Evolutionary conservation across 2,797 vertebrate genomes (phyloP).

Genomic region (Gobionotothen gibberifrons): DNA sequence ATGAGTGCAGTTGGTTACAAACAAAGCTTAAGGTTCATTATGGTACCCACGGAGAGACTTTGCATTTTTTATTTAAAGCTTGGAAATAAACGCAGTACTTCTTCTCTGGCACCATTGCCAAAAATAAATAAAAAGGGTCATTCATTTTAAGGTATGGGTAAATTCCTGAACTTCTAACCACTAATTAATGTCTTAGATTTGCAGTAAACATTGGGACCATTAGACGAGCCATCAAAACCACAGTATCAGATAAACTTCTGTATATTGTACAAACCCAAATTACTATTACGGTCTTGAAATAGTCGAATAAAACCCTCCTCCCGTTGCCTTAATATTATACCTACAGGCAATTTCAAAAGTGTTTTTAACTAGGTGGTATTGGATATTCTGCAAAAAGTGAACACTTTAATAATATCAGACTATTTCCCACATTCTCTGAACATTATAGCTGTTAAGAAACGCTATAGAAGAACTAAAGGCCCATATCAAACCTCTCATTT

Average conservation of each 20-base stretch:
- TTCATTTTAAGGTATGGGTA: too few species aligned
- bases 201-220: not conserved
- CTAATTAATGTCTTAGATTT: too few species aligned
- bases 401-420: not conserved
- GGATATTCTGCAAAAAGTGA: not conserved
- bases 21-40: not conserved
- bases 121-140: not conserved
- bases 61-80: not conserved
- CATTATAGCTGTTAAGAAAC: slow-evolving; percentile 2
- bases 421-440: not conserved
- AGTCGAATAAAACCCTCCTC: not conserved
- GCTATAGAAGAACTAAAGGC: not conserved
- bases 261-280: not conserved
- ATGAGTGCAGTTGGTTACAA: not conserved
- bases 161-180: too few species aligned
- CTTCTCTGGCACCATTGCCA: not conserved
- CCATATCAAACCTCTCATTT: not conserved
- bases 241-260: not conserved
- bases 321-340: slow-evolving; percentile 1
- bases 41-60: not conserved
- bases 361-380: not conserved
- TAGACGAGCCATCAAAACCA: not conserved
- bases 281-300: not conserved
- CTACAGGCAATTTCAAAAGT: not conserved
- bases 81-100: not conserved